Percentiles rank a stretch among this genome's conserved stretches.
phyloP scores from a whole-genome alignment of 1,140 invertebrate species.

The Laodelphax striatellus region DNA sequence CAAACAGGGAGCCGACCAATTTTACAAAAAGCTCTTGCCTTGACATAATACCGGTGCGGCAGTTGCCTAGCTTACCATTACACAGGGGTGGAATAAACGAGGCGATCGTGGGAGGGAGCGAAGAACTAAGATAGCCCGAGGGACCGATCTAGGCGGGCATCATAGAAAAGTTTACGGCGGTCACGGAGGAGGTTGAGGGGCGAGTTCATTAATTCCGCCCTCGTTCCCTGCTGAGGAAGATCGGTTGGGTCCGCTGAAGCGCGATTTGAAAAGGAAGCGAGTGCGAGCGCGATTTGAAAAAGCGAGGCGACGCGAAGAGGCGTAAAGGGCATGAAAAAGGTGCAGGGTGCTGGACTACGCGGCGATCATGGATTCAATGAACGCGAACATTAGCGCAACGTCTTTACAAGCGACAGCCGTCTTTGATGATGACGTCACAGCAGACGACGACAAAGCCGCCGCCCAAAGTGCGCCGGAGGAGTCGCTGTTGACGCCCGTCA shows the following conservation, averaged over 20 bases:
- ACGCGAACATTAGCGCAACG: not conserved
- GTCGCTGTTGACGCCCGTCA: too few species aligned
- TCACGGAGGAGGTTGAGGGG: not conserved
- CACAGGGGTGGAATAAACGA: too few species aligned
- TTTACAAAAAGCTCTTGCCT: too few species aligned
- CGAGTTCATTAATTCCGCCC: not conserved
- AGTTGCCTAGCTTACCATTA: too few species aligned
- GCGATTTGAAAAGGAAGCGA: not conserved
- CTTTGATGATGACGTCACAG: not conserved
- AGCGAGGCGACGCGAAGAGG: not conserved
- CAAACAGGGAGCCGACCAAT: too few species aligned
- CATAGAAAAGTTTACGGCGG: too few species aligned
- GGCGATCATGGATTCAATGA: not conserved
- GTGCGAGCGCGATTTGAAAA: not conserved
- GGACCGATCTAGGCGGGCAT: too few species aligned
- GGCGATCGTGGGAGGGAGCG: too few species aligned
- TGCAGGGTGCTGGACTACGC: not conserved
- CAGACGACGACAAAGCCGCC: not conserved
- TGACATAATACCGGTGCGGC: too few species aligned
- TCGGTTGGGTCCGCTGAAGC: not conserved
- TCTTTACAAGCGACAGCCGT: not conserved
- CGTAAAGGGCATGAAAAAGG: not conserved
- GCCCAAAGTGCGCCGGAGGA: too few species aligned
- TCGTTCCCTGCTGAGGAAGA: conserved; percentile 3
- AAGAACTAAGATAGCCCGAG: too few species aligned